phyloP scores from a whole-genome alignment of 2,888 invertebrate species.

The Celastrina argiolus region DNA sequence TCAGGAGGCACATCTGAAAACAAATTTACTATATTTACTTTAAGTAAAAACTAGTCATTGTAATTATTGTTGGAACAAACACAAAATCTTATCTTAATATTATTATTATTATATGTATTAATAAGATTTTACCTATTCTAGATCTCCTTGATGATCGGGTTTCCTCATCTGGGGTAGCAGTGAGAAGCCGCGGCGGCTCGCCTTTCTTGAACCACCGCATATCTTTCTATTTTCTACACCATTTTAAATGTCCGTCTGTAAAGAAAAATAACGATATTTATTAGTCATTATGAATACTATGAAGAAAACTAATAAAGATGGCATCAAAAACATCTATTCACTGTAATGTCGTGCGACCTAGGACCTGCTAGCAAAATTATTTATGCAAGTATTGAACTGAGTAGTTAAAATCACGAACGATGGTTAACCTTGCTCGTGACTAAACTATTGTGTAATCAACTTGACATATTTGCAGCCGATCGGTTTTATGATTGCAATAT shows the following conservation, averaged over 20 bases:
- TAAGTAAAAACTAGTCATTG: background rate
- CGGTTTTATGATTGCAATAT: slow-evolving; percentile 32
- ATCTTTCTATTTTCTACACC: slow-evolving; percentile 44
- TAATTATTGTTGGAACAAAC: background rate
- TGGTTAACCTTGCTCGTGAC: slow-evolving; percentile 46
- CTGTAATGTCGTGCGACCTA: background rate
- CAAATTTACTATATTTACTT: slow-evolving; percentile 21
- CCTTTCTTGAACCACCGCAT: slow-evolving; percentile 87
- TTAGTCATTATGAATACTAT: background rate
- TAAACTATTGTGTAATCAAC: slow-evolving; percentile 40
- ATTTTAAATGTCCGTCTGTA: slow-evolving; percentile 38
- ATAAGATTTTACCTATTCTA: slow-evolving; percentile 59
- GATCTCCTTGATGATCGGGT: slow-evolving; percentile 57
- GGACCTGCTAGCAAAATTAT: background rate
- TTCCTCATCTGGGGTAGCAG: slow-evolving; percentile 81
- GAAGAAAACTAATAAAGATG: no score
- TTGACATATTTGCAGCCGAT: slow-evolving; percentile 38
- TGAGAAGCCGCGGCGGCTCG: slow-evolving; percentile 83
- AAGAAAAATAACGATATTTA: slow-evolving; percentile 30
- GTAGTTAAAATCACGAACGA: slow-evolving; percentile 49
- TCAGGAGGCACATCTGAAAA: slow-evolving; percentile 81
- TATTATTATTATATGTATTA: no score
- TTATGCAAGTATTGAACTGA: slow-evolving; percentile 24
- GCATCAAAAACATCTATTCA: no score
- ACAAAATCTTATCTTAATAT: no score